Base-by-base conservation (phyloP, 2,113 vertebrate genomes). In the Trinectes maculatus region DNA sequence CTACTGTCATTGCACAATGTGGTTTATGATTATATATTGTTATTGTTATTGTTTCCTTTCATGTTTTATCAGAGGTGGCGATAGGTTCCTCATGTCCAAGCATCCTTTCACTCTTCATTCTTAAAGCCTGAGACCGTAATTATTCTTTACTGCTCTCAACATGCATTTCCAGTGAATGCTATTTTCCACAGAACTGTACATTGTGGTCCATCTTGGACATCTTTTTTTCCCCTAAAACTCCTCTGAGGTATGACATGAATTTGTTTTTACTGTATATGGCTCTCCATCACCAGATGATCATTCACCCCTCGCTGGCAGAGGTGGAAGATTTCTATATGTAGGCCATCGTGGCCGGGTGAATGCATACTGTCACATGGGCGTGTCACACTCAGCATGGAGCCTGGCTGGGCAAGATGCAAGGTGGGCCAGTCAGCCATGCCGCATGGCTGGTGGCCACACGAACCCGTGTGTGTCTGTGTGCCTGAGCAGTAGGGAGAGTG, bases 391-490 rank as follows among this genome's bases (percentile, higher is more conserved):
- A 89, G 83, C 85, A 42, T 77, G 87, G 26, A 46, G 66, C 57
- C 76, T 66, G 70, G 62, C 67, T 70, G 52, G 71, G 55, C 64
- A 61, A 67, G 80, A 82, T 84, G 70, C 82, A 82, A 68, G 85
- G 78, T 77, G 66, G 79, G 62, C 80, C 71, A 79, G 69, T 57
- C 52, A 42, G 77, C 79, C 70, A 80, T 37, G 48, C 74, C 74
- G 73, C 77, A 7, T 67, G 26, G 80, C 80, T 87, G 79, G 79
- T 73, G 83, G 73, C 58, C 80, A 74, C 39, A 82, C 85, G 84
- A 86, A 87, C 79, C 58, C 60, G 18, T 77, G 57, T 61, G 48
- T 39, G 48, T 76, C 25, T 57, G 61, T 58, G 57, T 48, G 24
- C n/a, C n/a, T 8, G 54, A 29, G 66, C n/a, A 28, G 12, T 29